phyloP scores from a whole-genome alignment of 2,797 vertebrate species.

The Sphenodon punctatus region DNA sequence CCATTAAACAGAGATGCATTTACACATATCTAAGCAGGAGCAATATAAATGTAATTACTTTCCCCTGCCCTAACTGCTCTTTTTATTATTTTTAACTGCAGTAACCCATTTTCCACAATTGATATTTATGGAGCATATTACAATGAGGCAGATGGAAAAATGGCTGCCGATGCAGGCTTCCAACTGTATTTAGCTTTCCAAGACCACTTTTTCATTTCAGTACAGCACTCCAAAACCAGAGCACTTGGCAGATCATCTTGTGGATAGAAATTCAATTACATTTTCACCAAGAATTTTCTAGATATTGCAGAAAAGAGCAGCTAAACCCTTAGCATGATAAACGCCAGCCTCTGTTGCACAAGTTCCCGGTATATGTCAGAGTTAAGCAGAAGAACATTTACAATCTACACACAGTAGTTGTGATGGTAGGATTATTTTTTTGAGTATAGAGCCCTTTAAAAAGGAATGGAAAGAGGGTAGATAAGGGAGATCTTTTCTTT shows the following conservation, averaged over 20 bases:
- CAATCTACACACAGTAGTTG: not conserved
- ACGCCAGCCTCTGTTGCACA: not conserved
- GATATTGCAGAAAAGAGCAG: not conserved
- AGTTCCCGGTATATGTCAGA: not conserved
- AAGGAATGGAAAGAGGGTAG: not conserved
- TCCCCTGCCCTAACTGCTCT: not conserved
- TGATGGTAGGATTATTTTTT: not conserved
- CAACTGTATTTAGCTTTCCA: not conserved
- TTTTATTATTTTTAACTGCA: not conserved
- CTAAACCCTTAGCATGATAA: not conserved
- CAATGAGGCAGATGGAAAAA: not conserved
- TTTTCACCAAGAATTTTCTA: conserved; percentile 13
- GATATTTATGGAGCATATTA: conserved; percentile 6
- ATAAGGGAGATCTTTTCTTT: not conserved
- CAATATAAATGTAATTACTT: not conserved
- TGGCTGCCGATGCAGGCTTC: not conserved
- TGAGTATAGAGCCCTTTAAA: not conserved
- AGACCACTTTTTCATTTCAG: not conserved
- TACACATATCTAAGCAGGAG: not conserved
- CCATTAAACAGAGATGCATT: not conserved
- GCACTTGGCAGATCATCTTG: conserved; percentile 14
- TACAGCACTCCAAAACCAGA: conserved; percentile 3
- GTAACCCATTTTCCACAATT: not conserved
- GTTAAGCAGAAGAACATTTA: conserved; percentile 1
- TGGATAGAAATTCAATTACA: conserved; percentile 21